phyloP scores from a whole-genome alignment of 2,797 vertebrate genomes.

The Etheostoma nigrum region DNA sequence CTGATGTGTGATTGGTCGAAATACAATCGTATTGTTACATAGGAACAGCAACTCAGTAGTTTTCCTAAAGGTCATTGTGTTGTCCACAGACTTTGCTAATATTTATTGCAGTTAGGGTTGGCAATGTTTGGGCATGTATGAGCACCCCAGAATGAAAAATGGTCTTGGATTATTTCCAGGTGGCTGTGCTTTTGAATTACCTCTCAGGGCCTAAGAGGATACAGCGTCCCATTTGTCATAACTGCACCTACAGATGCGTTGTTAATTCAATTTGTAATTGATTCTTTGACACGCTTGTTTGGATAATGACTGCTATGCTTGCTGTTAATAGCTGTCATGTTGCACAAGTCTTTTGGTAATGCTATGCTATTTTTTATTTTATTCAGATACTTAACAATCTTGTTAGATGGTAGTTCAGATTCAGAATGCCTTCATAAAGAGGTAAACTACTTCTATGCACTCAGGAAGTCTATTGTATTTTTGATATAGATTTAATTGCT shows the following conservation, averaged over 20 bases:
- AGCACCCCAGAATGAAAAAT: constrained; percentile 51
- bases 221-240: constrained; percentile 36
- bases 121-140: constrained; percentile 32
- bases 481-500: constrained; percentile 23
- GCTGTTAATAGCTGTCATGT: constrained; percentile 42
- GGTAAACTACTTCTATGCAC: background rate
- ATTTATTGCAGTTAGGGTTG: constrained; percentile 41
- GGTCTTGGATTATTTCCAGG: constrained; percentile 56
- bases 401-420: constrained; percentile 6
- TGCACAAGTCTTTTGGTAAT: constrained; percentile 21
- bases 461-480: constrained; percentile 6
- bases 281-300: constrained; percentile 53
- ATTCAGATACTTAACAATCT: constrained; percentile 17
- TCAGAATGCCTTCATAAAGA: constrained; percentile 13
- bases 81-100: constrained; percentile 55
- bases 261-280: constrained; percentile 62
- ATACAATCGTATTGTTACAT: constrained; percentile 22
- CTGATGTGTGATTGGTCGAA: constrained; percentile 22
- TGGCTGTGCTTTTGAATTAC: constrained; percentile 51
- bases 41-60: constrained; percentile 48
- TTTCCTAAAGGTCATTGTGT: constrained; percentile 51
- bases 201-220: constrained; percentile 45
- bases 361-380: background rate
- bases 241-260: constrained; percentile 31
- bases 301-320: constrained; percentile 38